Base-by-base conservation (phyloP, 1,140 invertebrate species). In the Lamellibrachia luymesi region DNA sequence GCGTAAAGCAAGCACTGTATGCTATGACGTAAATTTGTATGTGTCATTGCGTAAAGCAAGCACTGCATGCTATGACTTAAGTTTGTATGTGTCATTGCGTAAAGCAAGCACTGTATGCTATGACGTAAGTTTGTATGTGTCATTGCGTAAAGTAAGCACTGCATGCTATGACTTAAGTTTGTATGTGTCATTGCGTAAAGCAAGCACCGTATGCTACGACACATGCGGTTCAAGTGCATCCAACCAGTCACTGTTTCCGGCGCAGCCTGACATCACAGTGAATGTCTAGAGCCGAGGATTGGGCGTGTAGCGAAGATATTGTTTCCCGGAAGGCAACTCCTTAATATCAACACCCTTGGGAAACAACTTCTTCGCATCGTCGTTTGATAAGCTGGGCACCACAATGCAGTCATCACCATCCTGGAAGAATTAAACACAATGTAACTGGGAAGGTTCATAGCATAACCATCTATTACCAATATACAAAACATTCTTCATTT, bases 391-490 rank as follows among this genome's bases (percentile, higher is more conserved):
- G 51, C 96, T 96, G 17, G 98, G 98, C 50, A 98, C 94, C 93
- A 98, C 98, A 98, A 98, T 98, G 56, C 98, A 98, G 94, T 98
- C 97, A 25, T 97, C 97, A 52, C 98, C 98, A 64, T 97, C 97
- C 98, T 98, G 94, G 91, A 97, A 97, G 94, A 90, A 95, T 93
- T 93, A 50, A 56, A 38, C 8, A 93, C 50, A 6, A 49, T 22
- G 92, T 94, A 38, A 51, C 13, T 13, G 52, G 5, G 92, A 5
- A 49, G 17, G 6, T 89, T 56, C 6, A 22, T 90, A 50, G 50
- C 6, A 91, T 92, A 17, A 93, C 80, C 13, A 90, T 50, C 10
- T 52, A 93, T 10, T 17, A 92, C 38, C 50, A 49, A 50, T 6
- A 50, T 10, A 49, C 25, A 50, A 7, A 93, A 50, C 90, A 22